phyloP scores from a whole-genome alignment of 2,113 vertebrate species.

The Rhinogobius similis region DNA sequence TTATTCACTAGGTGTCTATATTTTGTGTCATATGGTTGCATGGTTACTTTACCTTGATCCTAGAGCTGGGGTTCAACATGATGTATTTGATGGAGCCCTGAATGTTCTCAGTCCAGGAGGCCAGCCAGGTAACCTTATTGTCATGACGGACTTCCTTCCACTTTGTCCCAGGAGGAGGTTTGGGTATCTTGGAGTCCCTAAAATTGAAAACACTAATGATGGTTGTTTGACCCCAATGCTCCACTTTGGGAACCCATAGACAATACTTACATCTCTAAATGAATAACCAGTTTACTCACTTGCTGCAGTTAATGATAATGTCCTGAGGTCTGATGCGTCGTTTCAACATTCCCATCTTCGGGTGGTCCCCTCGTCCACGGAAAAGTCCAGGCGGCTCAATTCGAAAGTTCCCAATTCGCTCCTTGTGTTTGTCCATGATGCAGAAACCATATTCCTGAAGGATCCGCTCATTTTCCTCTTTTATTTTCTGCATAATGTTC shows the following conservation, averaged over 20 bases:
- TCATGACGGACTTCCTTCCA: slow-evolving; percentile 96
- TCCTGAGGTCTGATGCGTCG: slow-evolving; percentile 90
- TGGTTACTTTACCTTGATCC: slow-evolving; percentile 85
- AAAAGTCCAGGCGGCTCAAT: slow-evolving; percentile 96
- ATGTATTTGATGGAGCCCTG: slow-evolving; percentile 98
- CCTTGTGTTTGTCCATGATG: slow-evolving; percentile 96
- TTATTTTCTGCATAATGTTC: slow-evolving; percentile 84
- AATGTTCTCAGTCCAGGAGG: slow-evolving; percentile 97
- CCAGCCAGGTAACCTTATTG: slow-evolving; percentile 97
- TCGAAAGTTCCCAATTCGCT: slow-evolving; percentile 95
- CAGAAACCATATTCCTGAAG: slow-evolving; percentile 94
- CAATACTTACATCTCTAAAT: not conserved
- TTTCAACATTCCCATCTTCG: slow-evolving; percentile 98
- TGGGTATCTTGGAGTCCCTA: slow-evolving; percentile 91
- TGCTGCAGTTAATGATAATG: slow-evolving; percentile 98
- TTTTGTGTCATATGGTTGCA: not conserved
- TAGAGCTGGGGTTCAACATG: slow-evolving; percentile 96
- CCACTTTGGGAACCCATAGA: not conserved
- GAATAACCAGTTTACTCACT: slow-evolving; percentile 75
- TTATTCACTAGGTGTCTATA: not conserved
- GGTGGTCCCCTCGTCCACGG: slow-evolving; percentile 93
- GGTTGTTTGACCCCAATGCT: not conserved
- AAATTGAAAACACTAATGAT: not conserved
- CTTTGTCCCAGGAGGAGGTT: slow-evolving; percentile 87
- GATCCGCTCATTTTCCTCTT: slow-evolving; percentile 91